Base-by-base conservation (phyloP, 2,888 invertebrate genomes). In the Pachycephus smyrnensis region DNA sequence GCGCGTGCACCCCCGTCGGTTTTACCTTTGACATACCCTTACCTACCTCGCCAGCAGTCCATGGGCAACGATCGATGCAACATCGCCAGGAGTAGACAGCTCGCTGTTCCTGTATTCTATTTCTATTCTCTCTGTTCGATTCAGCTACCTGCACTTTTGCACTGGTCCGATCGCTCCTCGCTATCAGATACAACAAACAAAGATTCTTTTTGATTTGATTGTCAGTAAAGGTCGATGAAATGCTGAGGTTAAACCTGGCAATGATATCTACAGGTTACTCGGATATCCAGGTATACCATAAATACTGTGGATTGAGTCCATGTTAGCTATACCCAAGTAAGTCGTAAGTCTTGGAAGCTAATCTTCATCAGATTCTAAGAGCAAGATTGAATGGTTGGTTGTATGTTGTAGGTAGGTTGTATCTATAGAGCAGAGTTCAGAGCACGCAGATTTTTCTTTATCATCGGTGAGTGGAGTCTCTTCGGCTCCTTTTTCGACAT, bases 1-100 rank as follows among this genome's bases (percentile, higher is more conserved):
- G 75, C 76, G 73, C 75, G 75, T 55, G 31, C 74, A 68, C 37
- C 75, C 68, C 71, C 71, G 71, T 55, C 55, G 55, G 55, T 55
- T 55, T 55, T 84, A 84, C 85, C 85, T 86, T 83, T 85, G 84
- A 86, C 85, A 84, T 83, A 82, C 83, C 82, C 82, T 84, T 80
- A 79, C 55, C 55, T 55, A 55, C 83, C 75, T 77, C 79, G 74
- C 75, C 78, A 79, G 82, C 79, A 79, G 84, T 83, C 78, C 80
- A 78, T 82, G 23, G 55, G 76, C 68, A 74, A 69, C 82, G 84
- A 86, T 87, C 87, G 83, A 84, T 85, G 83, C 82, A 76, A 78
- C 80, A 55, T 55, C 55, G 55, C 55, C 55, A 55, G 55, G 55
- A 23, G 23, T 55, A 55, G 55, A 55, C 55, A 55, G 55, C 55